Evolutionary conservation across 2,797 vertebrate species (phyloP), one percentile per base, ranked within the genome.

Genomic region (Leptodactylus fallax): DNA sequence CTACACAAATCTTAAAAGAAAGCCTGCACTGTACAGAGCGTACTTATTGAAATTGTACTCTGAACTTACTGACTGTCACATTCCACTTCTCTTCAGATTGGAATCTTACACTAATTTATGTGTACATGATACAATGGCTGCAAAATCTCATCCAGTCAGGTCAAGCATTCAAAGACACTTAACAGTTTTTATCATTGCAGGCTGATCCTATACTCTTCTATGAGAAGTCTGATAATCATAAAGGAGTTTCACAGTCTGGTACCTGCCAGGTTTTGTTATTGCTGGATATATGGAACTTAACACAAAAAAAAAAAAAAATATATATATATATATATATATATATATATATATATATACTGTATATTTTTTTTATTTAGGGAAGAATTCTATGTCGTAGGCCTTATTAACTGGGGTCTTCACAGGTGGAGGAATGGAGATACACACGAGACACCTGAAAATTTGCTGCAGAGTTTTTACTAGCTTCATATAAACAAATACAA

Each of bases 1-100:
- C 74, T 61, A 88, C 63, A 88, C 25, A 80, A 72, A 88, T 85
- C 87, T 63, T 85, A 81, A 85, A 79, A 85, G 74, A 88, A 78
- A 85, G n/a, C 60, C n/a, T 81, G 65, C 47, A 55, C 14, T 13
- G 19, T 49, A 69, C 45, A 72, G 21, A 80, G 25, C 55, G 67
- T 63, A 53, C 82, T 88, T 88, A 85, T 74, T 79, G 74, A 85
- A 88, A 85, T 63, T 88, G 76, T 45, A 72, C 19, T 63, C 36
- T 36, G 61, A 63, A 74, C 83, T 76, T 88, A 56, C 19, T 69
- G 63, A 80, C 77, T 55, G 76, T 80, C 76, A 61, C 49, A 85
- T 85, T 17, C 47, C 23, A 65, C 77, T 85, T 80, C 79, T n/a
- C 45, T 63, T 79, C 53, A 47, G 13, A 69, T 13, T 79, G 27